phyloP scores from a whole-genome alignment of 2,888 invertebrate genomes.

The Eucriotettix oculatus region DNA sequence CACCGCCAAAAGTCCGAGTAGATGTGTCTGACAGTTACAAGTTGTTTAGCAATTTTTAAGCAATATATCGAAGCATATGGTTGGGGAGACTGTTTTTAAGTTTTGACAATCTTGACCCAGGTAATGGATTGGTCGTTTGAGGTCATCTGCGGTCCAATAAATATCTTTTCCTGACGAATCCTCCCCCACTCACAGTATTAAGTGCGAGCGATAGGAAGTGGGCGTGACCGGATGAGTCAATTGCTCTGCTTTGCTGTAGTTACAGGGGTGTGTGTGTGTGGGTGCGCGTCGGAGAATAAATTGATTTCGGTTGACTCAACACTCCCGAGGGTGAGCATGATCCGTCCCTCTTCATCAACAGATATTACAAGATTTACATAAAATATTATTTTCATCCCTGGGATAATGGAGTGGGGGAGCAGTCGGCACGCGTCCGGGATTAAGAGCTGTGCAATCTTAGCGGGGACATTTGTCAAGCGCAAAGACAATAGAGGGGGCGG shows the following conservation, averaged over 20 bases:
- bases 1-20: no score
- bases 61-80: no score
- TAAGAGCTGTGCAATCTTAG: neutral
- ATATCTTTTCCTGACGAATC: no score
- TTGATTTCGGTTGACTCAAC: slow-evolving; percentile 12
- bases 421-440: neutral
- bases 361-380: slow-evolving; percentile 14
- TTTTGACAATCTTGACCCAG: no score
- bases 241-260: slow-evolving; percentile 5
- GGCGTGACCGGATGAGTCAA: slow-evolving; percentile 11
- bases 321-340: neutral
- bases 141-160: no score
- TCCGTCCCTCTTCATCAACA: slow-evolving; percentile 8
- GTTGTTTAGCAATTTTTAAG: no score
- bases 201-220: slow-evolving; percentile 1
- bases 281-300: slow-evolving; percentile 7
- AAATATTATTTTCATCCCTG: slow-evolving; percentile 12
- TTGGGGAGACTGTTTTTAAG: no score
- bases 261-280: neutral
- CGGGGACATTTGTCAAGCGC: slow-evolving; percentile 10
- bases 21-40: no score
- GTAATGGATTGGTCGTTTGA: no score
- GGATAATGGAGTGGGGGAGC: slow-evolving; percentile 2
- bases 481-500: slow-evolving; percentile 8
- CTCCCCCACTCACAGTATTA: no score